A percentile compares a stretch with the other conserved stretches of the same genome.
Conservation (phyloP, 2,113 vertebrate genomes). For the Alexandromys fortis region DNA sequence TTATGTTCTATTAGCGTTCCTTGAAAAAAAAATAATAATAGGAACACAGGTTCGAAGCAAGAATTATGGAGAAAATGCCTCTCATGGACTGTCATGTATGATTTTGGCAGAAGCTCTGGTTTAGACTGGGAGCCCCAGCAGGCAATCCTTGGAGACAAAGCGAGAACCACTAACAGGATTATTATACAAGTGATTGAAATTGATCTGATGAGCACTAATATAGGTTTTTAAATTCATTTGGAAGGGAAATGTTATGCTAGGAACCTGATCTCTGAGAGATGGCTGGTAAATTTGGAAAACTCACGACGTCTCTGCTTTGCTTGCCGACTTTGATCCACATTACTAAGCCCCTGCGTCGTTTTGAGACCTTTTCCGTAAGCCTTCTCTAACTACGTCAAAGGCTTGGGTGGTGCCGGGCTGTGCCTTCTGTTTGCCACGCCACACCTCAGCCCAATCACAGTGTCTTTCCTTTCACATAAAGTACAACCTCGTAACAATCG, state of each 20-base stretch:
- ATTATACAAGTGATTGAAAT: conserved; percentile 26
- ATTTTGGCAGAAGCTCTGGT: conserved; percentile 3
- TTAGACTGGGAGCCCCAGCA: background rate
- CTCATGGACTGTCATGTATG: background rate
- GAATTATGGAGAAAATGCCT: background rate
- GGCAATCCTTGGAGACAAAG: background rate
- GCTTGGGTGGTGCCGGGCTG: background rate
- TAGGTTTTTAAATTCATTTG: background rate
- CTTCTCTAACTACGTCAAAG: background rate
- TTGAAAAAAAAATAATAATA: conserved; percentile 15
- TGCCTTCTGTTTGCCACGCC: background rate
- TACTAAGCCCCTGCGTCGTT: background rate
- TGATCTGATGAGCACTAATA: background rate
- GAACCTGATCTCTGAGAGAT: background rate
- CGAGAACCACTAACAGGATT: background rate
- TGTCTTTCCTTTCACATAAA: background rate
- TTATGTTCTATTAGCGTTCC: background rate
- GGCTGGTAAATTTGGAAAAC: conserved; percentile 1
- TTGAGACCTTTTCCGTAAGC: background rate
- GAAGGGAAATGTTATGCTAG: background rate
- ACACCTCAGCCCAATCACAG: rapidly evolving
- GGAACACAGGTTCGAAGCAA: background rate
- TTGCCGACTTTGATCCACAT: background rate
- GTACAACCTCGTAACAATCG: background rate
- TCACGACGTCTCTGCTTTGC: background rate